These are phyloP conservation scores for Eupleurogrammus muticus DNA, from an alignment of 2,797 vertebrate species.

Conservation along the genomic window DNA sequence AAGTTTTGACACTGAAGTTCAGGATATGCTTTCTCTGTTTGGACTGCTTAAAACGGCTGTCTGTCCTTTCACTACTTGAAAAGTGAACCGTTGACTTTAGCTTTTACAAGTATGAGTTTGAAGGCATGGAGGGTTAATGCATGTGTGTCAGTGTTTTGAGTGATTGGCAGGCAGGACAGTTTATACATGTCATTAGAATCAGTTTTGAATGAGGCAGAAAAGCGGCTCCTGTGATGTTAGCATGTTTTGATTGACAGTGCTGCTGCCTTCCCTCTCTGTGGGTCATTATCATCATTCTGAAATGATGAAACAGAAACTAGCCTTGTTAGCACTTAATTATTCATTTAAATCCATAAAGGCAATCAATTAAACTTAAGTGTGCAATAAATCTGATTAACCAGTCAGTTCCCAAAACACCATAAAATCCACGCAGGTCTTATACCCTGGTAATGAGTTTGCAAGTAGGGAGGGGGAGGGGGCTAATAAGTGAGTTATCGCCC, in stretches of 20 bases:
- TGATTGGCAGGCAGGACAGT: slow-evolving; percentile 9
- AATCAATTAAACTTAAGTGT: slow-evolving; percentile 86
- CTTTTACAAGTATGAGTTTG: neutral
- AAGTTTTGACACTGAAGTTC: slow-evolving; percentile 67
- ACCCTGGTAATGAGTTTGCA: slow-evolving; percentile 80
- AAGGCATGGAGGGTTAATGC: neutral
- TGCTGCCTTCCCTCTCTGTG: slow-evolving; percentile 41
- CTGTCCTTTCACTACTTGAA: slow-evolving; percentile 43
- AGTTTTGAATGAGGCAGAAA: slow-evolving; percentile 16
- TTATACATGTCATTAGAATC: slow-evolving; percentile 16
- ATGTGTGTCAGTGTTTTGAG: neutral
- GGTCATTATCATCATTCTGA: slow-evolving; percentile 77
- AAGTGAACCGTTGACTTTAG: slow-evolving; percentile 21
- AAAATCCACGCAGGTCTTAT: slow-evolving; percentile 82
- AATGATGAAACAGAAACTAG: slow-evolving; percentile 78
- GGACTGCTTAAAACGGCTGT: slow-evolving; percentile 57
- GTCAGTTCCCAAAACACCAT: slow-evolving; percentile 85
- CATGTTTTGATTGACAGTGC: slow-evolving; percentile 68
- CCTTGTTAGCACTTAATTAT: slow-evolving; percentile 84
- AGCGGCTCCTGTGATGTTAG: slow-evolving; percentile 31
- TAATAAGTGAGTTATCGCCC: slow-evolving; percentile 63
- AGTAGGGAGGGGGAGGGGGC: slow-evolving; percentile 59
- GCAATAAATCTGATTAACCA: slow-evolving; percentile 86
- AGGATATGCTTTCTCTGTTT: slow-evolving; percentile 74
- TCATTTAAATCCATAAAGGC: slow-evolving; percentile 85